phyloP scores from a whole-genome alignment of 2,888 invertebrate genomes.

The Zygogramma bicolorata region DNA sequence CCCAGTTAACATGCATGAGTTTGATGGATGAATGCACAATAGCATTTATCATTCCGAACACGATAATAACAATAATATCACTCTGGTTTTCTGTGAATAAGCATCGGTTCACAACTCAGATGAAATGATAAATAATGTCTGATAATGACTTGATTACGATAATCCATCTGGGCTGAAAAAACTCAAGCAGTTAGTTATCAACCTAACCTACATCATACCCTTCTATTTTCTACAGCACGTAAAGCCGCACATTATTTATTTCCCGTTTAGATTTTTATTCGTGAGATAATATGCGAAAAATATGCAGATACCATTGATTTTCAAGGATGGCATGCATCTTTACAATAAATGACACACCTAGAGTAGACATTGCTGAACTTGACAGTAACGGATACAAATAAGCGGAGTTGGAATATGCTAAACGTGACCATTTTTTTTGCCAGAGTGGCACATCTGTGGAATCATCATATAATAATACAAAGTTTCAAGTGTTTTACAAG shows the following conservation, averaged over 20 bases:
- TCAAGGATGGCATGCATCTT: too few species aligned
- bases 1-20: neutral
- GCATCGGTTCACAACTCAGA: neutral
- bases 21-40: neutral
- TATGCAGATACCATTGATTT: too few species aligned
- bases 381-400: too few species aligned
- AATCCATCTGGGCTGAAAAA: neutral
- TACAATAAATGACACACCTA: too few species aligned
- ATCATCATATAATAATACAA: too few species aligned
- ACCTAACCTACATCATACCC: too few species aligned
- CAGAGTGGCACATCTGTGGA: too few species aligned
- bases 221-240: neutral
- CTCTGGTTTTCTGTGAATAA: neutral
- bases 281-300: too few species aligned
- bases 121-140: neutral
- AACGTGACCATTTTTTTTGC: too few species aligned
- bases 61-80: slow-evolving; percentile 7
- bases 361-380: too few species aligned
- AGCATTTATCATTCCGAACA: slow-evolving; percentile 11
- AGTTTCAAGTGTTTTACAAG: too few species aligned
- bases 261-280: neutral
- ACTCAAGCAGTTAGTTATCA: neutral
- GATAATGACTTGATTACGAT: slow-evolving; percentile 8
- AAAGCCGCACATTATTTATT: neutral
- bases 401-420: too few species aligned